Base-by-base conservation (phyloP, 1,140 invertebrate species). In the Bacillus rossius region DNA sequence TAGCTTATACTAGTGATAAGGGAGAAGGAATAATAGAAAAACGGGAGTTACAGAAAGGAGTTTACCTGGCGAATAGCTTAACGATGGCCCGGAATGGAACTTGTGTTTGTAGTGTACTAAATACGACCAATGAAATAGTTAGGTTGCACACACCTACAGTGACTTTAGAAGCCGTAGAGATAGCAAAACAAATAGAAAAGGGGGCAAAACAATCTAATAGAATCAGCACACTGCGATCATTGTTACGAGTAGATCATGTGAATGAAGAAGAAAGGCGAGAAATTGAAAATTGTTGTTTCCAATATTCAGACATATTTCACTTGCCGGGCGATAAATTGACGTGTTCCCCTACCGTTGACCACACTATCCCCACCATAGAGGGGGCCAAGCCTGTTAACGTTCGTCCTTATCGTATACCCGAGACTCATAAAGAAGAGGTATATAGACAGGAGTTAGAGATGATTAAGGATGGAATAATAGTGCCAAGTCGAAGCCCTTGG, bases 231-330 rank as follows among this genome's bases (percentile, higher is more conserved):
- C 13, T 53, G 17, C 16, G 13, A 4, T 7, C 37, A 5, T 40
- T 2, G 13, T 34, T 53, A 10, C 16, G 34, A 14, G 7, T 55
- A 45, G 41, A 60, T 14, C 52, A 61, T 42, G 20, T 57, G 38
- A 57, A 38, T 49, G 41, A 26, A 41, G 26, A 56, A 40, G 47
- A 40, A 42, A 47, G 42, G 38, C 50, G 42, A 43, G 22, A 13
- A 3, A 57, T 57, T 16, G 20, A 7, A 22, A 38, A 61, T n/a
- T 14, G 57, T 1, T 51, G 47, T 40, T 14, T 4, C 10, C 22
- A 48, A 10, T 57, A 26, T 47, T 20, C 29, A 34, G 59, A 57
- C 57, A 45, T 61, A 13, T 61, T 61, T 48, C 29, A 51, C 16
- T 34, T 51, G 47, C 47, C 22, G 8, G 54, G 45, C 22, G 45